Conservation (phyloP, 2,888 invertebrate species). For the Noctua janthe region DNA sequence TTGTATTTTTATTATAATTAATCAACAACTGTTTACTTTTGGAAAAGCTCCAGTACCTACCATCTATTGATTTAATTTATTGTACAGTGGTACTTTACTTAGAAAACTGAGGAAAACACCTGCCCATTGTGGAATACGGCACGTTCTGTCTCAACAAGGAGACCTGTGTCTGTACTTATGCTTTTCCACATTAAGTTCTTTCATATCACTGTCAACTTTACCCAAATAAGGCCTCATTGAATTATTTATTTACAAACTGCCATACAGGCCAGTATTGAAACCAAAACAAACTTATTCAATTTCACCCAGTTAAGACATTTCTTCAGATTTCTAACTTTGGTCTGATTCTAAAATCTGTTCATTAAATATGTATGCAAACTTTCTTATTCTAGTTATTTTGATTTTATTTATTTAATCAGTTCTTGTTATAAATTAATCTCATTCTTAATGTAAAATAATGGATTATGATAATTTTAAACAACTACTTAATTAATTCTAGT, state of each 20-base stretch:
- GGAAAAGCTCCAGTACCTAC: neutral
- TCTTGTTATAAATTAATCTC: neutral
- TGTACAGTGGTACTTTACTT: neutral
- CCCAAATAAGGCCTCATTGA: neutral
- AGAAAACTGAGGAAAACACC: neutral
- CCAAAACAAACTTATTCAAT: neutral
- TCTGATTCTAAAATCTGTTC: neutral
- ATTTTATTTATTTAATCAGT: conserved; percentile 7
- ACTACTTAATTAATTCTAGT: conserved; percentile 18
- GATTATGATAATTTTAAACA: conserved; percentile 29
- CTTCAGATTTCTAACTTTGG: neutral
- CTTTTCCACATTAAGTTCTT: neutral
- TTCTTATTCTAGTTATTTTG: conserved; percentile 12
- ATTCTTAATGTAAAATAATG: conserved; percentile 20
- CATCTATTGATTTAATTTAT: neutral
- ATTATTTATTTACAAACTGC: neutral
- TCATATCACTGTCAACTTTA: neutral
- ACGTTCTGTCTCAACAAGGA: neutral
- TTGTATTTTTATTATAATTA: conserved; percentile 1
- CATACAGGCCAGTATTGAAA: neutral
- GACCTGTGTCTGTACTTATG: neutral
- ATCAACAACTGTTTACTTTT: conserved; percentile 5
- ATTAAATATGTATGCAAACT: conserved; percentile 1
- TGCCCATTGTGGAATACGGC: neutral
- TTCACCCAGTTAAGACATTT: neutral